phyloP scores from a whole-genome alignment of 2,113 vertebrate genomes.

The Daboia siamensis region DNA sequence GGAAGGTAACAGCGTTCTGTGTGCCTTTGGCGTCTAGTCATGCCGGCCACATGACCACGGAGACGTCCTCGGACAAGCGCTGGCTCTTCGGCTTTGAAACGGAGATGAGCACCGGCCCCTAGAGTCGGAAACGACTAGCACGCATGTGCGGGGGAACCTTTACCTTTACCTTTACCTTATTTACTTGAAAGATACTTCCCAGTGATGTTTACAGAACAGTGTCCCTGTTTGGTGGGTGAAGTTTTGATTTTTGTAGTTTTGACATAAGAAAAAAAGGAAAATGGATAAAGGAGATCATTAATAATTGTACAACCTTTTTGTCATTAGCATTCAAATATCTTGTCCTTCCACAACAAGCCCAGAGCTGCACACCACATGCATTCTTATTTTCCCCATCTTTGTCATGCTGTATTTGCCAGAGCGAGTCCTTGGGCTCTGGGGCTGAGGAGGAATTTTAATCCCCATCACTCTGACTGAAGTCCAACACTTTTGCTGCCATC shows the following conservation, averaged over 20 bases:
- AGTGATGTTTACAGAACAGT: background rate
- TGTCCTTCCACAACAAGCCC: background rate
- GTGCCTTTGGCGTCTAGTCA: too few relatives aligned
- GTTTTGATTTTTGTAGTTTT: background rate
- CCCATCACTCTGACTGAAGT: background rate
- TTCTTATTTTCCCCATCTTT: background rate
- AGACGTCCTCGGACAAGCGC: too few relatives aligned
- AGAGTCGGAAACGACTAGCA: too few relatives aligned
- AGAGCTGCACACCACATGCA: background rate
- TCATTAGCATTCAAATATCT: background rate
- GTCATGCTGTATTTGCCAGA: background rate
- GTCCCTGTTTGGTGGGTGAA: background rate
- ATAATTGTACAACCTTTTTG: background rate
- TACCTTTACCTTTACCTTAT: too few relatives aligned
- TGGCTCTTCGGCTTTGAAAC: too few relatives aligned
- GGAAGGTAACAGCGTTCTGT: too few relatives aligned
- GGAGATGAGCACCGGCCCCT: too few relatives aligned
- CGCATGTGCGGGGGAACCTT: too few relatives aligned
- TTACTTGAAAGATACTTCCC: background rate
- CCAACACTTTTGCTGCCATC: background rate
- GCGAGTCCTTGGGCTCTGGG: background rate
- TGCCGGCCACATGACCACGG: too few relatives aligned
- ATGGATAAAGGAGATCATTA: background rate
- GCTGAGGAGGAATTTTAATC: background rate
- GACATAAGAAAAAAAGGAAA: background rate